phyloP scores from a whole-genome alignment of 2,888 invertebrate species.

The Euphydryas editha region DNA sequence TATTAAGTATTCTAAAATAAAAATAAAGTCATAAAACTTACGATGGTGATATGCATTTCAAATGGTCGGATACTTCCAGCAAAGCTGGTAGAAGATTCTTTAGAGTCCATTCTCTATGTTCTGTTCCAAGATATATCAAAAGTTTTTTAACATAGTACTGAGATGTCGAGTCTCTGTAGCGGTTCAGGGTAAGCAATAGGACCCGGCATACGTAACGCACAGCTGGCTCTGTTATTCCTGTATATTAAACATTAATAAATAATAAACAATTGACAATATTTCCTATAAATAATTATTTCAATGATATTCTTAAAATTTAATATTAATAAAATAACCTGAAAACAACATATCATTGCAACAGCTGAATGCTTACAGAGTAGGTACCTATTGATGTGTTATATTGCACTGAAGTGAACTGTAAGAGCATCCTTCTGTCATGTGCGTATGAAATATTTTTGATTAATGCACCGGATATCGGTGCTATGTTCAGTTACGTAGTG shows the following conservation, averaged over 20 bases:
- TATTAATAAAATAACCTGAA: conserved; percentile 1
- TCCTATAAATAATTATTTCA: neutral
- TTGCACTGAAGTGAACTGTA: conserved; percentile 15
- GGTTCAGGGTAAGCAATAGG: conserved; percentile 89
- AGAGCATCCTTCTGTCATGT: conserved; percentile 16
- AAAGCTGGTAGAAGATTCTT: conserved; percentile 87
- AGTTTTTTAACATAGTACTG: conserved; percentile 89
- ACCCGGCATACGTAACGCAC: conserved; percentile 91
- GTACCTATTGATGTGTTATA: conserved; percentile 12
- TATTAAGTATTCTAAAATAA: neutral
- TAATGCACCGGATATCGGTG: conserved; percentile 21
- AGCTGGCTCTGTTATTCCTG: conserved; percentile 91
- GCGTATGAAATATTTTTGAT: conserved; percentile 20
- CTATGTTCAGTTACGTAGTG: conserved; percentile 22
- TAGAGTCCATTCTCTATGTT: conserved; percentile 87
- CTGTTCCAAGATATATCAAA: conserved; percentile 85
- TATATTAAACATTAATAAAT: neutral
- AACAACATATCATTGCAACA: neutral
- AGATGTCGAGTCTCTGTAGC: conserved; percentile 91
- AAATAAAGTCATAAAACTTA: conserved; percentile 71
- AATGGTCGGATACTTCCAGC: conserved; percentile 85
- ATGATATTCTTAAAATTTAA: neutral
- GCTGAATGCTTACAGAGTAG: neutral
- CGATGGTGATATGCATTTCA: conserved; percentile 87
- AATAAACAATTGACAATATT: neutral